These are phyloP conservation scores for Alces alces DNA, from an alignment of 2,113 vertebrate genomes.

Conservation along the genomic window DNA sequence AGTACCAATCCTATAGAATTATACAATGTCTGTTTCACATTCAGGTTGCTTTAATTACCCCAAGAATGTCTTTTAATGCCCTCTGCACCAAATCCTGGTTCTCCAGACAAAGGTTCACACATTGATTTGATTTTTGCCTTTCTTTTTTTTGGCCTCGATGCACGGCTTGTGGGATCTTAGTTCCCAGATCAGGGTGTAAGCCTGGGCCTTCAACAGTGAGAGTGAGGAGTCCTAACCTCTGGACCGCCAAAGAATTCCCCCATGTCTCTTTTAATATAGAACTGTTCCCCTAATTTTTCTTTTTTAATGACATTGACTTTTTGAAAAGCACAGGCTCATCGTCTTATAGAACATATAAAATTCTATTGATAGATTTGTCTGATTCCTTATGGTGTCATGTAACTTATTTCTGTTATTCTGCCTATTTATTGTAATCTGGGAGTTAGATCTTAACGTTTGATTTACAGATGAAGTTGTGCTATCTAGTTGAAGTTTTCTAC, in stretches of 20 bases:
- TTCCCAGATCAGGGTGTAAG: no score
- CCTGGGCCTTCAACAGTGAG: no score
- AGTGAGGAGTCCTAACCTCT: no score
- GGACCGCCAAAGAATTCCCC: not conserved
- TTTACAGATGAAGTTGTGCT: not conserved
- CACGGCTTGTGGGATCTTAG: no score
- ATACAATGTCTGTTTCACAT: not conserved
- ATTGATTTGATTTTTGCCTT: not conserved
- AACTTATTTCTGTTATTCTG: not conserved
- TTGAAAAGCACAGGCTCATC: not conserved
- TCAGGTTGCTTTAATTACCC: not conserved
- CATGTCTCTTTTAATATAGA: not conserved
- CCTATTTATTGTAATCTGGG: not conserved
- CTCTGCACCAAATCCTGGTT: not conserved
- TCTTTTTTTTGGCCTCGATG: no score
- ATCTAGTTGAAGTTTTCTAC: not conserved
- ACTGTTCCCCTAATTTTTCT: not conserved
- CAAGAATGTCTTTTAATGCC: not conserved
- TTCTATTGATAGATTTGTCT: not conserved
- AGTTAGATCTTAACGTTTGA: not conserved
- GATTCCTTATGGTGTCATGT: not conserved
- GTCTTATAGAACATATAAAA: not conserved
- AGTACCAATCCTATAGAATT: not conserved
- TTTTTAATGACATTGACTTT: not conserved
- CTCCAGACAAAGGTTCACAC: not conserved